These are phyloP conservation scores for Drosophila ercepeae DNA, from an alignment of 1,140 invertebrate species.

Conservation along the genomic window DNA sequence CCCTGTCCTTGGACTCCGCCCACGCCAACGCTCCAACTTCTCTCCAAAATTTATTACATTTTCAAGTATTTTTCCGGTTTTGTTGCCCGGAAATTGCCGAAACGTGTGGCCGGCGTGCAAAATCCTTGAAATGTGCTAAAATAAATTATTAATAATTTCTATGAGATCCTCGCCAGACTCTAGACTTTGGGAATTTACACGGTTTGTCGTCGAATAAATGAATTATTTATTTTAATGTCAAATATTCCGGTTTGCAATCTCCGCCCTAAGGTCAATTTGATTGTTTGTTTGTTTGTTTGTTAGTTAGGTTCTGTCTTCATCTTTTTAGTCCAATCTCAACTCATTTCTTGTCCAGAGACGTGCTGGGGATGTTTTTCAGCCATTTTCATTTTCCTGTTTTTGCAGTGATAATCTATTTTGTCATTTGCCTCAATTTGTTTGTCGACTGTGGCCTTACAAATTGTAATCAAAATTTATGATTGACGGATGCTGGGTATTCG, in stretches of 20 bases:
- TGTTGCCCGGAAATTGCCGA: constrained; percentile 75
- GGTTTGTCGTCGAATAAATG: constrained; percentile 57
- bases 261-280: constrained; percentile 39
- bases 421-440: constrained; percentile 62
- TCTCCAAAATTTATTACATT: constrained; percentile 76
- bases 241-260: constrained; percentile 37
- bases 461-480: constrained; percentile 54
- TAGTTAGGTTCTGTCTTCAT: constrained; percentile 9
- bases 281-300: constrained; percentile 15
- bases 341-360: constrained; percentile 20
- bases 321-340: constrained; percentile 26
- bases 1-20: constrained; percentile 27
- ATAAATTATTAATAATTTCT: constrained; percentile 80
- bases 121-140: constrained; percentile 75
- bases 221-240: constrained; percentile 78
- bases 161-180: constrained; percentile 33
- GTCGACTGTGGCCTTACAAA: constrained; percentile 35
- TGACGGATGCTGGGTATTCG: constrained; percentile 39
- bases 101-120: constrained; percentile 71
- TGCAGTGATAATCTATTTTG: constrained; percentile 61
- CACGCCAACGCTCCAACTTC: constrained; percentile 5
- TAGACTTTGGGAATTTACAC: constrained; percentile 50
- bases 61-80: constrained; percentile 78
- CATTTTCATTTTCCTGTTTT: constrained; percentile 42
- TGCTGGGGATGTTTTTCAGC: constrained; percentile 17